Evolutionary conservation across 2,888 invertebrate species (phyloP).

Genomic region (Brachyopa scutellaris): DNA sequence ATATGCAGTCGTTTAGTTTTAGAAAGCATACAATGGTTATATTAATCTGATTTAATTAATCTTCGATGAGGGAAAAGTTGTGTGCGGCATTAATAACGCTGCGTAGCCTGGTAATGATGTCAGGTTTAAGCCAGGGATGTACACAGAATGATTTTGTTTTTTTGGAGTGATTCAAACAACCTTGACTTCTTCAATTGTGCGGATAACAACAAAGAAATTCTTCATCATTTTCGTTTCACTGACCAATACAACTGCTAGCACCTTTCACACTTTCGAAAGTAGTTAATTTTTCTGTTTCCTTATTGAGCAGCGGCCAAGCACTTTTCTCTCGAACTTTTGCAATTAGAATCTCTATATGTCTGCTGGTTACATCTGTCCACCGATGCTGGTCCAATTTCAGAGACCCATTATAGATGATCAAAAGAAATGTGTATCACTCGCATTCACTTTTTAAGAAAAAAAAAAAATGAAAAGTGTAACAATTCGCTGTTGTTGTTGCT

Average conservation of each 20-base stretch:
- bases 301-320: constrained; percentile 10
- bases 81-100: neutral
- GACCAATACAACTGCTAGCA: constrained; percentile 4
- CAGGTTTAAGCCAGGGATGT: neutral
- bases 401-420: constrained; percentile 31
- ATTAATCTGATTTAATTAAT: constrained; percentile 57
- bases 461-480: constrained; percentile 59
- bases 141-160: too few species aligned
- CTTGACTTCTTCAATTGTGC: too few species aligned
- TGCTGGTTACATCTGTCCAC: constrained; percentile 38
- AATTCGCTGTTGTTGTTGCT: constrained; percentile 25
- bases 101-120: neutral
- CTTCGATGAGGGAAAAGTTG: constrained; percentile 21
- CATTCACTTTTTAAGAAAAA: constrained; percentile 57
- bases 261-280: constrained; percentile 70
- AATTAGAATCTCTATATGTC: constrained; percentile 43
- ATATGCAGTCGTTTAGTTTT: too few species aligned
- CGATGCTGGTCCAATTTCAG: constrained; percentile 42
- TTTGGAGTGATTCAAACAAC: too few species aligned
- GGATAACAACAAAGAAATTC: neutral
- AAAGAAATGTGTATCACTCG: constrained; percentile 31
- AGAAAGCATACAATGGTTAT: too few species aligned
- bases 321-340: constrained; percentile 39
- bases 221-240: neutral
- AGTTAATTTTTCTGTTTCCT: constrained; percentile 39